Evolutionary conservation across 1,140 invertebrate species (phyloP).

Genomic region (Chironomus striatipennis): DNA sequence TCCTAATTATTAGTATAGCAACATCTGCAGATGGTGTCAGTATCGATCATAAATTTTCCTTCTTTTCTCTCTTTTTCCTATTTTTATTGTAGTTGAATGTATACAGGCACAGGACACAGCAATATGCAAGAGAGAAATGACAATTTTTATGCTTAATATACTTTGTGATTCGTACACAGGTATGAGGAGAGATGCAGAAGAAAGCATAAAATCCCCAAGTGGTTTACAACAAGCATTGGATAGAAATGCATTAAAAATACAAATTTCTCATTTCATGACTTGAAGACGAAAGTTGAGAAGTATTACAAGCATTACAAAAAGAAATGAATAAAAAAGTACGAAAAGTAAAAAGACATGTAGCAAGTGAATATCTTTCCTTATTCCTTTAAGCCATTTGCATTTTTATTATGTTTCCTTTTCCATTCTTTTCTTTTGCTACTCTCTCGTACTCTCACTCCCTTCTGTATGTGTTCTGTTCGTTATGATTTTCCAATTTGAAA

Average conservation of each 20-base stretch:
- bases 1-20: conserved; percentile 11
- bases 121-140: not conserved
- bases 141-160: not conserved
- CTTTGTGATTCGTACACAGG: not conserved
- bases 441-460: not conserved
- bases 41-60: not conserved
- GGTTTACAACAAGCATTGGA: not conserved
- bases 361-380: not conserved
- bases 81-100: not conserved
- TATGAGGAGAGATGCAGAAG: not conserved
- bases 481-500: conserved; percentile 24
- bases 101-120: too few relatives aligned
- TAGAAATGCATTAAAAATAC: not conserved
- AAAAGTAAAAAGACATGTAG: not conserved
- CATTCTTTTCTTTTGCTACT: not conserved
- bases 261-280: not conserved
- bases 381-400: conserved; percentile 18
- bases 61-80: too few relatives aligned
- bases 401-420: conserved; percentile 11
- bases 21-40: conserved; percentile 19
- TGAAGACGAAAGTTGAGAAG: not conserved
- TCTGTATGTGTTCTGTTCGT: not conserved
- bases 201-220: not conserved
- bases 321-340: not conserved
- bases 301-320: not conserved